Evolutionary conservation across 2,113 vertebrate species (phyloP), one percentile per base, ranked within the genome.

Genomic region (Alosa alosa): DNA sequence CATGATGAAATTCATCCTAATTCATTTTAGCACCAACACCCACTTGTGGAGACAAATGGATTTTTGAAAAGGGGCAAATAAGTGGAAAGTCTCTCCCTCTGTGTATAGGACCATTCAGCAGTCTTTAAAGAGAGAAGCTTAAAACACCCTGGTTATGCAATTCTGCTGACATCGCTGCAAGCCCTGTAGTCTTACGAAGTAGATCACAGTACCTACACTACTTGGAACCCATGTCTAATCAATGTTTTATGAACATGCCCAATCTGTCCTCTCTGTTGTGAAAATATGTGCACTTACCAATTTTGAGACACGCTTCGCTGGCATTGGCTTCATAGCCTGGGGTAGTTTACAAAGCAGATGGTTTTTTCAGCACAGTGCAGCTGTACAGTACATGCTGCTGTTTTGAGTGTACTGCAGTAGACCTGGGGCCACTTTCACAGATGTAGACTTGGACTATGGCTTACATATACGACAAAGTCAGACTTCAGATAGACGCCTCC

Each of bases 311-410:
- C 72, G 72, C 72, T 36, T 78, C 31, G 72, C 72, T 78, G 72
- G 72, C 31, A 36, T 15, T 39, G 36, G 39, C 25, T 78, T 36
- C 13, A 3, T 39, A 15, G 72, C 25, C 72, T 17, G 36, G 31
- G 72, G 72, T 78, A 39, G 36, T 78, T 78, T 78, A 39, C 72
- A 78, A 78, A 78, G 72, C 72, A 36, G 25, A 78, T 78, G 72
- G 31, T 78, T 78, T 20, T 64, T 78, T 78, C 31, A 78, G 15
- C 36, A 39, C 72, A 78, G 31, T 17, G 13, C 72, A 78, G 72
- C 25, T 78, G 72, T 36, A 78, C 72, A 78, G 72, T 36, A 78
- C 72, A 78, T 36, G 36, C 72, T 78, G 25, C 13, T 78, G 72
- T 78, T 72, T 60, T 78, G 25, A 78, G 72, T 39, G 72, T 36